These are phyloP conservation scores for Baccha elongata DNA, from an alignment of 2,888 invertebrate species.

Conservation along the genomic window DNA sequence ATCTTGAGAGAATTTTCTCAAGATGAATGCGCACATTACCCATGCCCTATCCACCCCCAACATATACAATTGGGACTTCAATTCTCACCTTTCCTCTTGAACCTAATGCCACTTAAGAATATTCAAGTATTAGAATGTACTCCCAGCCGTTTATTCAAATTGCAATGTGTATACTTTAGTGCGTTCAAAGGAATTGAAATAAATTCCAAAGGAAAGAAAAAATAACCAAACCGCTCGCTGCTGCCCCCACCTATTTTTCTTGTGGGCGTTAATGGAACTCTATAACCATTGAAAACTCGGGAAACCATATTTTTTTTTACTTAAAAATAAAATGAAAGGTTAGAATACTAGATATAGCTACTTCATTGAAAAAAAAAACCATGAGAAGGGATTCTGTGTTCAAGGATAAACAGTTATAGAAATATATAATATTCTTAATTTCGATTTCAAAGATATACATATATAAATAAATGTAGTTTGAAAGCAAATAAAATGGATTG, in stretches of 20 bases:
- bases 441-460: background rate
- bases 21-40: conserved; percentile 23
- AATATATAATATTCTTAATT: background rate
- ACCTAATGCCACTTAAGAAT: conserved; percentile 63
- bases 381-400: background rate
- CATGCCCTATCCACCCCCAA: no score
- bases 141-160: conserved; percentile 58
- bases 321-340: conserved; percentile 54
- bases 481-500: background rate
- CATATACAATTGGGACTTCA: no score
- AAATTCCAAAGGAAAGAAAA: conserved; percentile 35
- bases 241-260: background rate
- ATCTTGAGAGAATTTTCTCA: conserved; percentile 33
- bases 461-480: background rate
- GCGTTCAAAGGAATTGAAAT: conserved; percentile 64
- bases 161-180: conserved; percentile 65
- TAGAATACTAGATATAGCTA: background rate
- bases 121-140: conserved; percentile 50
- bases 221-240: conserved; percentile 15
- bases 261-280: conserved; percentile 49
- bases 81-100: conserved; percentile 62
- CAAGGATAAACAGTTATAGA: no score
- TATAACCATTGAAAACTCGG: conserved; percentile 36
- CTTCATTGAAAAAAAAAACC: background rate
- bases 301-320: conserved; percentile 64